Evolutionary conservation across 2,888 invertebrate genomes (phyloP), one percentile per base, ranked within the genome.

Genomic region (Malthinus flaveolus): DNA sequence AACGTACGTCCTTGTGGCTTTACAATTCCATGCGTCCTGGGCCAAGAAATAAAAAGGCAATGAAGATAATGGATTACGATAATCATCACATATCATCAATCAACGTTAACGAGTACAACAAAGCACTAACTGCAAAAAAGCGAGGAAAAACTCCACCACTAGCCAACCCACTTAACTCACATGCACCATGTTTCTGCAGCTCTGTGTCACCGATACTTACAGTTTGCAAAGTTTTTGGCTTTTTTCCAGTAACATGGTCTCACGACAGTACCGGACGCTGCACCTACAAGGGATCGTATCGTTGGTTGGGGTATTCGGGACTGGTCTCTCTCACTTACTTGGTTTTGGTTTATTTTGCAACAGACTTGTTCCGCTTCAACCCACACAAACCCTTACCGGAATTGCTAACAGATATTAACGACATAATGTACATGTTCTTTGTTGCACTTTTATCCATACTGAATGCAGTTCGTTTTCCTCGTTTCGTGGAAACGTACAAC

Each of bases 231-330:
- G 4, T 76, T 1, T 66, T 73, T 32, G 78, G 78, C 7, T 65
- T 74, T 32, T 71, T 77, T 31, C 76, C 78, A 5, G 63, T 75
- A 3, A 66, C 62, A 1, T 73, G 72, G 63, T 58, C 37, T 0
- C 74, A 78, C 56, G 51, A 63, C 9, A 64, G 71, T 35, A n/a
- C n/a, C 5, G 69, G 71, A 4, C 60, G 68, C 37, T 78, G 79
- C 60, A 56, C 62, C 0, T 78, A 72, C 59, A 57, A 66, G 55
- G 67, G 62, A 15, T 76, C 75, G 0, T 58, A 64, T n/a, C 47
- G 64, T 31, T 76, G 75, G 75, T 56, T 73, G 4, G 31, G 66
- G 7, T 73, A 74, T 60, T 68, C 73, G 0, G 15, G 71, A 0
- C 6, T 71, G 0, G 13, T 75, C 1, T 65, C 64, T 3, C 12